Percentiles rank a stretch among this genome's conserved stretches.
These are phyloP conservation scores for Pteromalus puparum DNA, from an alignment of 1,140 invertebrate genomes.

Conservation along the genomic window DNA sequence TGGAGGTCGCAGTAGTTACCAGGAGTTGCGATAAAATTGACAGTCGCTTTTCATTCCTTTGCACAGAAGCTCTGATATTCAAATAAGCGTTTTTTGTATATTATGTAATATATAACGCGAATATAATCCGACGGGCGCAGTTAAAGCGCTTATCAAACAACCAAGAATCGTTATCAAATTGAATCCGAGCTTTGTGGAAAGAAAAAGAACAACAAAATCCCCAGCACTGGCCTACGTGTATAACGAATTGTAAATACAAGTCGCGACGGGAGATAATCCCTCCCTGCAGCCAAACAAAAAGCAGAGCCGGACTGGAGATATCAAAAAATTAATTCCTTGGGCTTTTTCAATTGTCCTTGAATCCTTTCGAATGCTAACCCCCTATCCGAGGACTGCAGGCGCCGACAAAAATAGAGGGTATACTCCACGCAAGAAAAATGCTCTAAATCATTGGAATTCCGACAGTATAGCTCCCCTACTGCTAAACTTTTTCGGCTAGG, in stretches of 20 bases:
- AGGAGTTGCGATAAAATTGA: not conserved
- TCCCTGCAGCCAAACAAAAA: no score
- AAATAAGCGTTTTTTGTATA: no score
- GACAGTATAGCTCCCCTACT: not conserved
- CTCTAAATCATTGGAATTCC: conserved; percentile 20
- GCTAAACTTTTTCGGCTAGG: not conserved
- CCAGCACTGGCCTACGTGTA: no score
- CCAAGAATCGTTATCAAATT: no score
- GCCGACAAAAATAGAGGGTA: not conserved
- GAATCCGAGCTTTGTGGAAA: no score
- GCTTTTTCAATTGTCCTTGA: not conserved
- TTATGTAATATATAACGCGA: no score
- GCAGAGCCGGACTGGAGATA: not conserved
- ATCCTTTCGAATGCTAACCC: not conserved
- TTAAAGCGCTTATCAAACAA: no score
- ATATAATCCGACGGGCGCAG: no score
- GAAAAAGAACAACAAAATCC: no score
- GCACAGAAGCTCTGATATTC: no score
- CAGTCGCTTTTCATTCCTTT: not conserved
- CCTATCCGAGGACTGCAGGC: not conserved
- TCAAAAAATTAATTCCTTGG: not conserved
- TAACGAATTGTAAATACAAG: no score
- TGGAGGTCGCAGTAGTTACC: not conserved
- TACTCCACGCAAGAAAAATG: not conserved
- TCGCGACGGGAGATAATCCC: no score